phyloP scores from a whole-genome alignment of 2,797 vertebrate species.

The Lithobates sylvaticus region DNA sequence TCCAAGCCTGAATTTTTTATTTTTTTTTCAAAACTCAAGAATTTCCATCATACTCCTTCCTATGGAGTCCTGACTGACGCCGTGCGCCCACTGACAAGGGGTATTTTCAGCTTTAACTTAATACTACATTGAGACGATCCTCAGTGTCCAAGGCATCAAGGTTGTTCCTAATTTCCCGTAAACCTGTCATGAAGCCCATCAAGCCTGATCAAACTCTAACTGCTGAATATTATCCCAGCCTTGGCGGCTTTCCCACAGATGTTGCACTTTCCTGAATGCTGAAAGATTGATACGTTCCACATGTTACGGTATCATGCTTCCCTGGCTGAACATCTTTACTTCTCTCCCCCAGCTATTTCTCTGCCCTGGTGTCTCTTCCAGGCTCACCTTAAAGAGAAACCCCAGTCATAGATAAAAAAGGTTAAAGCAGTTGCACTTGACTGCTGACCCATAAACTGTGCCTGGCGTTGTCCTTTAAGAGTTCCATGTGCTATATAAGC shows the following conservation, averaged over 20 bases:
- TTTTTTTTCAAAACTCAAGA: too few relatives aligned
- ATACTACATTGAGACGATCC: neutral
- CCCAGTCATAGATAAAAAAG: too few relatives aligned
- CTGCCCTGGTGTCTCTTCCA: neutral
- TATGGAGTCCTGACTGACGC: neutral
- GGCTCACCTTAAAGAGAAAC: neutral
- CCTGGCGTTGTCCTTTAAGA: too few relatives aligned
- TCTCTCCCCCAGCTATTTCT: neutral
- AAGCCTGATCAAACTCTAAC: slow-evolving; percentile 23
- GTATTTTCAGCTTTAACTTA: neutral
- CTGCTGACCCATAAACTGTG: too few relatives aligned
- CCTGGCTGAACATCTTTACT: neutral
- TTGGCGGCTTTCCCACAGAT: slow-evolving; percentile 33
- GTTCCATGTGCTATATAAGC: too few relatives aligned
- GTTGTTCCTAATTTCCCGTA: slow-evolving; percentile 15
- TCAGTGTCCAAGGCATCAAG: neutral
- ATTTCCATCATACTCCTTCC: too few relatives aligned
- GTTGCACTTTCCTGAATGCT: slow-evolving; percentile 19
- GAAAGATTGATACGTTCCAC: slow-evolving; percentile 36
- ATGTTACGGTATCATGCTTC: slow-evolving; percentile 1
- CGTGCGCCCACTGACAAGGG: neutral
- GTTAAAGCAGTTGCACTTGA: too few relatives aligned
- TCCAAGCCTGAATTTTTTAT: too few relatives aligned
- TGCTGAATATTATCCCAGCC: slow-evolving; percentile 19
- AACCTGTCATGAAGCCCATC: slow-evolving; percentile 39